phyloP scores from a whole-genome alignment of 2,888 invertebrate genomes.

The Caenorhabditis angaria region DNA sequence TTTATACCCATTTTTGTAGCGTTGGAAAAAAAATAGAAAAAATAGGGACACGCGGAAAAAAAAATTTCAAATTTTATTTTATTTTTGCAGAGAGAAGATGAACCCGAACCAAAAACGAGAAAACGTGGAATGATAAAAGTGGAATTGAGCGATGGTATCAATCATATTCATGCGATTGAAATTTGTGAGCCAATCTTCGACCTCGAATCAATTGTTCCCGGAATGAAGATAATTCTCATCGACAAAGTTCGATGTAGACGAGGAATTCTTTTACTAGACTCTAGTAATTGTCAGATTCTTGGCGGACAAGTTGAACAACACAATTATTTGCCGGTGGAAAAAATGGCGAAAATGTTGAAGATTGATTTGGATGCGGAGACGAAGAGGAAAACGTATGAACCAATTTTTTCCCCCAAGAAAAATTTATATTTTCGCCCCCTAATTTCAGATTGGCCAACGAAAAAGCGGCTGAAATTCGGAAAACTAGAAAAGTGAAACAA shows the following conservation, averaged over 20 bases:
- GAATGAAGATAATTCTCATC: constrained; percentile 21
- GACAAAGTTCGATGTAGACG: constrained; percentile 24
- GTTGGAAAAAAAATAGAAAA: constrained; percentile 5
- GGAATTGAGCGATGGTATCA: constrained; percentile 25
- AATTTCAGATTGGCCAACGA: constrained; percentile 9
- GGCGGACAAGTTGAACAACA: constrained; percentile 18
- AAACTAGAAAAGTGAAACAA: constrained; percentile 7
- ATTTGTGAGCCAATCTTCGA: constrained; percentile 15
- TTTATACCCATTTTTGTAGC: too few species aligned
- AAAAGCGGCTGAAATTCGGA: constrained; percentile 9
- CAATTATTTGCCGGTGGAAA: constrained; percentile 11
- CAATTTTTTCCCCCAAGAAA: neutral
- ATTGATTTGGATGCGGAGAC: constrained; percentile 27
- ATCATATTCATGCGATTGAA: constrained; percentile 23
- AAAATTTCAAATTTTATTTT: too few species aligned
- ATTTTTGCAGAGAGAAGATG: neutral
- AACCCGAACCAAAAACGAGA: constrained; percentile 6
- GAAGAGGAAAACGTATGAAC: constrained; percentile 21
- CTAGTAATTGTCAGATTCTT: constrained; percentile 19
- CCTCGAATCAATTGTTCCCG: constrained; percentile 9
- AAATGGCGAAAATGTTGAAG: constrained; percentile 15
- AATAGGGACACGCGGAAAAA: too few species aligned
- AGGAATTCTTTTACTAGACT: constrained; percentile 19
- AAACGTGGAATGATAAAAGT: constrained; percentile 34
- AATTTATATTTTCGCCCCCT: neutral